Evolutionary conservation across 92 coral and sea anemone genomes (phyloP).

Genomic region (Diadumene lineata): DNA sequence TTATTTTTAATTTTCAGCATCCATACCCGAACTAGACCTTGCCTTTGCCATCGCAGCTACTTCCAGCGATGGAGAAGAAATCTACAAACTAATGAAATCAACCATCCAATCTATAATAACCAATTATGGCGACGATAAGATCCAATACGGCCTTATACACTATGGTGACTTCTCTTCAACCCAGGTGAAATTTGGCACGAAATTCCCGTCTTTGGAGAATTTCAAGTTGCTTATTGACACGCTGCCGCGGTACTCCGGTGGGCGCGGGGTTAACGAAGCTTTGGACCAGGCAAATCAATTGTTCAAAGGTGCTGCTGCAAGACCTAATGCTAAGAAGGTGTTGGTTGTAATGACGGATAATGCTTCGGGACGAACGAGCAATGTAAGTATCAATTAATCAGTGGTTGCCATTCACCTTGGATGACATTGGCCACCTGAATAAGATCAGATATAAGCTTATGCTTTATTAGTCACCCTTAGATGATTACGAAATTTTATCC

Average conservation of each 20-base stretch:
- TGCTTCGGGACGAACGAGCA: constrained; percentile 36
- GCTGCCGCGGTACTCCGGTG: constrained; percentile 36
- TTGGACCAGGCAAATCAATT: constrained; percentile 56
- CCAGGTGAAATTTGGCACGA: constrained; percentile 17
- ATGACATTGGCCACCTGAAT: too few relatives aligned
- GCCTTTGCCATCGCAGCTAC: constrained; percentile 46
- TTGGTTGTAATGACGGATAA: constrained; percentile 65
- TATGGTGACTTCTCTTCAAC: constrained; percentile 18
- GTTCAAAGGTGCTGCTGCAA: constrained; percentile 40
- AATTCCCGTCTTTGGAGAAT: constrained; percentile 1
- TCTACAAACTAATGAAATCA: constrained; percentile 38
- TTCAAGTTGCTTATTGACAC: constrained; percentile 26
- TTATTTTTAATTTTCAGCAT: not conserved
- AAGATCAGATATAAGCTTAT: too few relatives aligned
- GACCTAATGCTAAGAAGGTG: constrained; percentile 59
- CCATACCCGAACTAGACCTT: constrained; percentile 41
- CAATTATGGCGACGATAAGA: constrained; percentile 24
- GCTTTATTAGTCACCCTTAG: too few relatives aligned
- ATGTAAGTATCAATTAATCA: too few relatives aligned
- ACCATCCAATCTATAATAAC: constrained; percentile 38
- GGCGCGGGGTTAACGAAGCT: constrained; percentile 62
- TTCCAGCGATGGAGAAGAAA: constrained; percentile 21
- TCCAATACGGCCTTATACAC: constrained; percentile 36
- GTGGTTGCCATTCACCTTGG: too few relatives aligned
- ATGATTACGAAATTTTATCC: too few relatives aligned